Conservation (phyloP, 2,797 vertebrate genomes). For the Cryptoblepharus egeriae region DNA sequence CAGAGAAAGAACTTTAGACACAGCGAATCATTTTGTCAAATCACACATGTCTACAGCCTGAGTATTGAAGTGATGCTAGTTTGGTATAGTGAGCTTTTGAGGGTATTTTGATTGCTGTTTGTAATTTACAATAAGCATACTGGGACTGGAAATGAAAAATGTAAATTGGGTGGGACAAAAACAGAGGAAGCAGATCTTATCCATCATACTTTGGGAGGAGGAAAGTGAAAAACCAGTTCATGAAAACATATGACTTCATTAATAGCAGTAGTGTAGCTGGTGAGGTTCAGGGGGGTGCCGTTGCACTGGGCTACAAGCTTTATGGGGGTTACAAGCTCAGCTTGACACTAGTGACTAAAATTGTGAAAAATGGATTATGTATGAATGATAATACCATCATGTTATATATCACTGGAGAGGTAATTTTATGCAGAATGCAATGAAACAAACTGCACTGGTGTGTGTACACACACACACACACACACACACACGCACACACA, state of each 20-base stretch:
- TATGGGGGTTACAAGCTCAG: no score
- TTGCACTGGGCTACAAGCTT: no score
- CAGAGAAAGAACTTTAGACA: not conserved
- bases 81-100: not conserved
- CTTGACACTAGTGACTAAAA: no score
- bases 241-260: slow-evolving; percentile 15
- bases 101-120: slow-evolving; percentile 14
- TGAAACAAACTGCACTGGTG: no score
- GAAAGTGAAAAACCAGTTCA: slow-evolving; percentile 6
- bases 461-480: no score
- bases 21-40: not conserved
- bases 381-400: no score
- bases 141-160: not conserved
- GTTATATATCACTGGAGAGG: no score
- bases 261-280: no score
- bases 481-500: no score
- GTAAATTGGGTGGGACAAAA: slow-evolving; percentile 30
- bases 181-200: slow-evolving; percentile 25
- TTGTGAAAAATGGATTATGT: no score
- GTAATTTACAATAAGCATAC: slow-evolving; percentile 2
- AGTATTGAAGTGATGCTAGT: not conserved
- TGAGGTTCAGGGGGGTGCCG: no score
- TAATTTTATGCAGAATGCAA: no score
- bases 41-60: not conserved
- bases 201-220: not conserved